Conservation (phyloP, 2,113 vertebrate species). For the Pelmatolapia mariae region DNA sequence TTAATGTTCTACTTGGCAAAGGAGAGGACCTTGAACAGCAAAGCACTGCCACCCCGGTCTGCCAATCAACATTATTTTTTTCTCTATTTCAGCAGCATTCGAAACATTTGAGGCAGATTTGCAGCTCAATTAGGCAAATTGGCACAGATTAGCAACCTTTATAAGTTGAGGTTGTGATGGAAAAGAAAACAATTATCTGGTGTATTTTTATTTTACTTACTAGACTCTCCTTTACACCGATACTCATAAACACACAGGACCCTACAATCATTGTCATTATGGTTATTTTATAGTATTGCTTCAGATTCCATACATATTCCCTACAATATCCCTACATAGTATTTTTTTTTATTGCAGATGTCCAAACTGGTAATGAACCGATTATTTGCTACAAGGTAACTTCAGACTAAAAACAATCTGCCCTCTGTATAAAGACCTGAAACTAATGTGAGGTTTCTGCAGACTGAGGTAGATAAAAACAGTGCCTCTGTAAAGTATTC, state of each 20-base stretch:
- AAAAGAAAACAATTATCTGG: neutral
- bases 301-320: neutral
- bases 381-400: neutral
- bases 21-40: neutral
- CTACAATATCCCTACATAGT: neutral
- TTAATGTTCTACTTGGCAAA: neutral
- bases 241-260: neutral
- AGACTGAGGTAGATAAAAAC: neutral
- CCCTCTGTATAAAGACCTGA: neutral
- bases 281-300: neutral
- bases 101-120: neutral
- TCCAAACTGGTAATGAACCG: neutral
- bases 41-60: neutral
- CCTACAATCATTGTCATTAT: neutral
- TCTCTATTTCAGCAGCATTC: neutral
- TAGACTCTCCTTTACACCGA: neutral
- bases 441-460: neutral
- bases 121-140: slow-evolving; percentile 2
- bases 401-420: neutral
- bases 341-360: neutral
- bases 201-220: neutral
- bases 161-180: neutral
- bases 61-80: neutral
- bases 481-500: neutral
- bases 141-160: neutral